Evolutionary conservation across 2,113 vertebrate species (phyloP), one percentile per base, ranked within the genome.

Genomic region (Lipotes vexillifer): DNA sequence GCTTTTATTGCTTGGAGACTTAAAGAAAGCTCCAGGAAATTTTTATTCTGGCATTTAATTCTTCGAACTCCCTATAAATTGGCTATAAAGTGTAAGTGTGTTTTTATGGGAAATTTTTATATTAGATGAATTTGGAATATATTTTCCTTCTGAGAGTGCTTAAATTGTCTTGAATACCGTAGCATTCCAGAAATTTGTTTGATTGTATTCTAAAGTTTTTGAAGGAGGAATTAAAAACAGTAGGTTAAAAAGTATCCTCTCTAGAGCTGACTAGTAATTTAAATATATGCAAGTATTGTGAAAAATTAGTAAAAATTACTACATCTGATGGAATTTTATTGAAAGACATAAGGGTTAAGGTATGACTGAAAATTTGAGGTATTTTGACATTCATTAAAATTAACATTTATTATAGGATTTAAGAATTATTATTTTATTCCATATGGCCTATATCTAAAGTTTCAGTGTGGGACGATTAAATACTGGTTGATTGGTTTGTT

Each of bases 1-100:
- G 82, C 72, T 90, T 78, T 90, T 95, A 82, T 90, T 94, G 78
- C 93, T 97, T 86, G 57, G 93, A 96, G 93, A 91, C 49, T 81
- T 83, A 83, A 71, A 81, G 90, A 86, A 94, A 65, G 49, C 84
- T 57, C 81, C 74, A 86, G 82, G 88, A 80, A 88, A 36, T 82
- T 77, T 95, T 92, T 88, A n/a, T 90, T 82, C 81, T 61, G 36
- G 21, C 74, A 49, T 96, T 93, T 84, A 3, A 75, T 92, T 80
- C 38, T 89, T 86, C 63, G 69, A 5, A 63, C 15, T 23, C 59
- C 75, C 33, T 66, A 31, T 75, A 86, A 94, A 49, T 75, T 72
- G 92, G 9, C 88, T 93, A 15, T 93, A 84, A 89, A 93, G n/a
- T 94, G 2, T 86, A 81, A 93, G 23, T 82, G 65, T 91, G 44